These are phyloP conservation scores for Cheilosia variabilis DNA, from an alignment of 2,888 invertebrate species.

Conservation along the genomic window DNA sequence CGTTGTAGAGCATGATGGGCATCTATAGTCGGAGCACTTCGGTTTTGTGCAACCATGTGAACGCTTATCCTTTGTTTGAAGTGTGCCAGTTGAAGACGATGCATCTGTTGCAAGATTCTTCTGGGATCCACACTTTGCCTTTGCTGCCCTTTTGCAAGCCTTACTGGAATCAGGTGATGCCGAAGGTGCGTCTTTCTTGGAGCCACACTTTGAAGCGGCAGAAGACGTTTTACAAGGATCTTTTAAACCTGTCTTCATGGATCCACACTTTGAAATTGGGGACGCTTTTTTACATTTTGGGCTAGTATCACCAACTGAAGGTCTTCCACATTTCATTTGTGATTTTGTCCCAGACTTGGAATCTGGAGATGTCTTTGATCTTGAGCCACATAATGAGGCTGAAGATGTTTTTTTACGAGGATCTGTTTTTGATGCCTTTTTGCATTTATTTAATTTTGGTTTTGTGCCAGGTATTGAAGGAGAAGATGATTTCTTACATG, in stretches of 20 bases:
- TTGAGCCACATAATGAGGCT: constrained; percentile 6
- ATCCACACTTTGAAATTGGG: too few species aligned
- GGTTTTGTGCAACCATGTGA: not conserved
- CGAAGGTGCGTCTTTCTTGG: not conserved
- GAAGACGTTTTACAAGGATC: too few species aligned
- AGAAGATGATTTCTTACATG: not conserved
- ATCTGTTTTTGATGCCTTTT: not conserved
- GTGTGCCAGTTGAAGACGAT: not conserved
- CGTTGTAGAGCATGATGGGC: not conserved
- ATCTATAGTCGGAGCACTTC: constrained; percentile 1
- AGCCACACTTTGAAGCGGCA: too few species aligned
- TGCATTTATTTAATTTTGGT: not conserved
- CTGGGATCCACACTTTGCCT: constrained; percentile 24
- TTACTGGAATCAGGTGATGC: constrained; percentile 18
- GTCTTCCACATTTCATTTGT: not conserved
- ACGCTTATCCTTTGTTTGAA: not conserved
- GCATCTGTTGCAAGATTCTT: not conserved
- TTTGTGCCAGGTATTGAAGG: not conserved
- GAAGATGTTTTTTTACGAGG: constrained; percentile 22
- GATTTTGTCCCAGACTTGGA: constrained; percentile 10
- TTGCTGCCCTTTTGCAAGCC: constrained; percentile 34
- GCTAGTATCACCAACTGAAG: too few species aligned
- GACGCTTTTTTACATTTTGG: too few species aligned
- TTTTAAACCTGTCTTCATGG: too few species aligned
- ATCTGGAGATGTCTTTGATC: not conserved